These are phyloP conservation scores for Philopedon plagiatum DNA, from an alignment of 2,888 invertebrate genomes.

Conservation along the genomic window DNA sequence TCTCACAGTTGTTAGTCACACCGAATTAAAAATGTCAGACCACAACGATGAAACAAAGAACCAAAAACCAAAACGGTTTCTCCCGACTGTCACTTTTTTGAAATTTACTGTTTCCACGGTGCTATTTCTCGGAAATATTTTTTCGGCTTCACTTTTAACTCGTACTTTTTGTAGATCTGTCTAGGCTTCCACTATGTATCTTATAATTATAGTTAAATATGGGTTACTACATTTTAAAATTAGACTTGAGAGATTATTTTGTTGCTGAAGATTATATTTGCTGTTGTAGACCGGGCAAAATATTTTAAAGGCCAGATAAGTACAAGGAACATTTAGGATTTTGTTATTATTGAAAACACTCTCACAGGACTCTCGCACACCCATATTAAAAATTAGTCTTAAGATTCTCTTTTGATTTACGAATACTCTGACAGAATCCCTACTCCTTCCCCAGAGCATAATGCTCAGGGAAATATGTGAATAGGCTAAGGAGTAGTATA, in stretches of 20 bases:
- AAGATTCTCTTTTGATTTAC: no score
- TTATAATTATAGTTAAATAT: conserved; percentile 41
- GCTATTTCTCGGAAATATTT: conserved; percentile 35
- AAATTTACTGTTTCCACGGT: conserved; percentile 36
- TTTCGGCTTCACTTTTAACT: conserved; percentile 19
- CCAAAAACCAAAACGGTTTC: conserved; percentile 27
- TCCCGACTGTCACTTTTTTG: conserved; percentile 37
- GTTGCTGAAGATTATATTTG: conserved; percentile 24
- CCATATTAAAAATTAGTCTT: no score
- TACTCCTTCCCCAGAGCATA: no score
- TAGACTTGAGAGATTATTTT: conserved; percentile 18
- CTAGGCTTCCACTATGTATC: conserved; percentile 40
- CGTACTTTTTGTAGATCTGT: conserved; percentile 37
- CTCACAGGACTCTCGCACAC: no score
- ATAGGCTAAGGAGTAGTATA: no score
- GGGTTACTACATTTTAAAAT: conserved; percentile 29
- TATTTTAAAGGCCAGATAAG: no score
- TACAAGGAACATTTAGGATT: background rate
- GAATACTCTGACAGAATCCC: no score
- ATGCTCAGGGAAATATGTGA: no score
- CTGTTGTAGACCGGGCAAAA: conserved; percentile 30
- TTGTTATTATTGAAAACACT: no score
- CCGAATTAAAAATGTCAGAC: conserved; percentile 27
- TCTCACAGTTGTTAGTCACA: conserved; percentile 22
- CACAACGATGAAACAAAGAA: conserved; percentile 36